Percentiles rank a stretch among this genome's conserved stretches.
phyloP scores from a whole-genome alignment of 2,888 invertebrate genomes.

The Selenia dentaria region DNA sequence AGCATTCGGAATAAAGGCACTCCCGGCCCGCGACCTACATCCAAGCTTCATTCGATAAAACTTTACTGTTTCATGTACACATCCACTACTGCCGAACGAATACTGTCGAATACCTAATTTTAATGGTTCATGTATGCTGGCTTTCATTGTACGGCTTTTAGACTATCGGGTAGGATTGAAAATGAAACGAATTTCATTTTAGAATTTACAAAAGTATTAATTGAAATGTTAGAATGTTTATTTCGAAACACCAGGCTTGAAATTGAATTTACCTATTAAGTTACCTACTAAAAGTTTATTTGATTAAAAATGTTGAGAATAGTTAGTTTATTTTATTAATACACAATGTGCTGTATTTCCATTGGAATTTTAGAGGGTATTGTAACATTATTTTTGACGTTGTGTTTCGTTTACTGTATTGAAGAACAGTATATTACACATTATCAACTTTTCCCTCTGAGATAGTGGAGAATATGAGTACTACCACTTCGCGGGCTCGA shows the following conservation, averaged over 20 bases:
- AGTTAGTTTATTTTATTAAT: background rate
- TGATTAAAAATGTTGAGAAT: slow-evolving; percentile 25
- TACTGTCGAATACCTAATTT: slow-evolving; percentile 21
- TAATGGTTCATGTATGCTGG: slow-evolving; percentile 18
- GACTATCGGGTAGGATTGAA: slow-evolving; percentile 15
- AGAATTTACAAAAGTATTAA: slow-evolving; percentile 33
- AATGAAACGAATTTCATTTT: slow-evolving; percentile 20
- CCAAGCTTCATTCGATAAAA: slow-evolving; percentile 52
- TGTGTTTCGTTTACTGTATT: too few species aligned
- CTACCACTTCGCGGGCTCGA: too few species aligned
- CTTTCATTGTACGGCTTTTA: slow-evolving; percentile 10
- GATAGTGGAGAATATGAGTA: too few species aligned
- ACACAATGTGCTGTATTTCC: too few species aligned
- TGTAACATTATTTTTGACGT: too few species aligned
- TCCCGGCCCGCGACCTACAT: slow-evolving; percentile 64
- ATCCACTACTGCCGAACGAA: slow-evolving; percentile 31
- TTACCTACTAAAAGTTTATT: slow-evolving; percentile 27
- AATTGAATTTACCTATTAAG: slow-evolving; percentile 23
- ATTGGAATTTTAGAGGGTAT: too few species aligned
- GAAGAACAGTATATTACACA: too few species aligned
- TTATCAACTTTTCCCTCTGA: too few species aligned
- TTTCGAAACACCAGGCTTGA: slow-evolving; percentile 21
- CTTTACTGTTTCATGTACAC: slow-evolving; percentile 35
- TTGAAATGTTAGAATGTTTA: slow-evolving; percentile 31
- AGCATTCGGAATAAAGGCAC: slow-evolving; percentile 63